Conservation (phyloP, 2,113 vertebrate genomes). For the Hemichromis elongatus region DNA sequence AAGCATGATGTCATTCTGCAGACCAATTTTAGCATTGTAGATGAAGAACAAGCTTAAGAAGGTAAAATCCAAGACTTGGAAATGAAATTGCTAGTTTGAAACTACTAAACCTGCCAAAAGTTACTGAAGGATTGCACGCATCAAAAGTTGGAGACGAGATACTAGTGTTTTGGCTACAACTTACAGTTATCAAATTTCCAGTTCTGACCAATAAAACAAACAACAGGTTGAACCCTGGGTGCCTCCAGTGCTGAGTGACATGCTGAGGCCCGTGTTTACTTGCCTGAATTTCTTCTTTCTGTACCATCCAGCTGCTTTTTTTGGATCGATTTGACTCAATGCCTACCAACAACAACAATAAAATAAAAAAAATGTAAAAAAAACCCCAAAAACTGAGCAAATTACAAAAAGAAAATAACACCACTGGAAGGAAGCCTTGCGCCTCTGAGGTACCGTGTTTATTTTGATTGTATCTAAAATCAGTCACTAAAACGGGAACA, state of each 20-base stretch:
- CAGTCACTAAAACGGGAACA: slow-evolving; percentile 2
- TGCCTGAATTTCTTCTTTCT: not conserved
- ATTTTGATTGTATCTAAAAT: slow-evolving; percentile 41
- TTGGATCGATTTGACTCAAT: not conserved
- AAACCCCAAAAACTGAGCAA: not conserved
- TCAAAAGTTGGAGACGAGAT: not conserved
- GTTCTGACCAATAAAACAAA: slow-evolving; percentile 8
- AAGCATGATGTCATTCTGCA: not conserved
- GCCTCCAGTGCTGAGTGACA: not conserved
- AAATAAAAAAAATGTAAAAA: not conserved
- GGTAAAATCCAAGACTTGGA: not conserved
- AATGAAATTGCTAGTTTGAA: not conserved
- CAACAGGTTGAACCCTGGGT: not conserved
- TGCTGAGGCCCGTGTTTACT: not conserved
- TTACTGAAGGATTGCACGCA: not conserved
- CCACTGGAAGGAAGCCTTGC: not conserved
- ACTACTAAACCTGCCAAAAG: not conserved
- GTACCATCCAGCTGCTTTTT: not conserved
- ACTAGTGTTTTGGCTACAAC: not conserved
- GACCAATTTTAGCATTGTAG: not conserved
- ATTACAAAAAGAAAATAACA: not conserved
- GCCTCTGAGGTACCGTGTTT: slow-evolving; percentile 15
- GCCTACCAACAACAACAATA: not conserved
- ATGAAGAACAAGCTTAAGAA: not conserved
- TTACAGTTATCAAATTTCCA: not conserved